Base-by-base conservation (phyloP, 2,113 vertebrate genomes). In the Gymnobelideus leadbeateri region DNA sequence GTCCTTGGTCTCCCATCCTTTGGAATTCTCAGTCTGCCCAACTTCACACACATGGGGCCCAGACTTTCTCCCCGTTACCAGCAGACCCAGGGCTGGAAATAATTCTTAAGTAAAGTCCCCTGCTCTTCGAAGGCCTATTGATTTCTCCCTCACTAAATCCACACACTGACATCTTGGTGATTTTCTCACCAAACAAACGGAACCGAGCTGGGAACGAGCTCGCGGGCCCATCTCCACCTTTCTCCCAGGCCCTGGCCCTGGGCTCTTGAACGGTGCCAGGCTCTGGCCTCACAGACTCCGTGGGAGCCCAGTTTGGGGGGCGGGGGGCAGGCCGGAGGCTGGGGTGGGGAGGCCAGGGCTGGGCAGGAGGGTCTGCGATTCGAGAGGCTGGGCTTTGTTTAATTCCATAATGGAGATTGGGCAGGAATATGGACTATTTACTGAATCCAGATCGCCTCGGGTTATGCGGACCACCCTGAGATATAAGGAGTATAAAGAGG, bases 401-500 rank as follows among this genome's bases (percentile, higher is more conserved):
- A 97, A 98, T 98, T 98, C 97, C 92, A 51, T 96, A 96, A 97
- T 97, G 97, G 96, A 96, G 96, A 95, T n/a, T 55, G 96, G 94
- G 92, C 92, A 90, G 93, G 96, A 94, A 95, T 95, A 84, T 97
- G 95, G 92, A 95, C 98, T 97, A 96, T 96, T 92, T 92, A 91
- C 95, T 97, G 97, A 96, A 98, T 97, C 98, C 97, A 96, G 90
- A 24, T 92, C 97, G 98, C 97, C 96, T 96, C 98, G 94, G 96
- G 97, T 96, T 94, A 94, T 94, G 98, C 97, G 97, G 98, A 97
- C 98, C 97, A 98, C 95, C 97, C 96, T 96, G 97, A 96, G 68
- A 98, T 91, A 96, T 94, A 91, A 96, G 98, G 90, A 50, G 97
- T 37, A 97, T 96, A 96, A 89, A 98, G 97, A 98, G 97, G 98